These are phyloP conservation scores for Onychomys arenicola DNA, from an alignment of 2,797 vertebrate genomes.

Conservation along the genomic window DNA sequence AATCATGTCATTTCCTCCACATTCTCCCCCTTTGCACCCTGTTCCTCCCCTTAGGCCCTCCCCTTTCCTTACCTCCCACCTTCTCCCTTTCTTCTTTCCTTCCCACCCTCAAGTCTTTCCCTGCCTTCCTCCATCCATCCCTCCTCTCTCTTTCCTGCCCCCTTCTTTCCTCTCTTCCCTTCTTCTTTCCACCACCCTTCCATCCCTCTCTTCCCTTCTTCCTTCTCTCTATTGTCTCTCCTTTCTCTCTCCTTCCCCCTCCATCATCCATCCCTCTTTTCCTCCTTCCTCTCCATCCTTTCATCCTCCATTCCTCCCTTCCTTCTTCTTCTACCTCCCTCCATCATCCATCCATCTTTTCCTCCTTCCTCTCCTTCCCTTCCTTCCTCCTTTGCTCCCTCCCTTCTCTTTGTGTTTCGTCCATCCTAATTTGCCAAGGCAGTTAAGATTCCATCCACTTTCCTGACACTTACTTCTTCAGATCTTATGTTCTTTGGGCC, in stretches of 20 bases:
- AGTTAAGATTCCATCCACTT: neutral
- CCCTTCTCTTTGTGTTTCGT: neutral
- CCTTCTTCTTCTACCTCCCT: too few relatives aligned
- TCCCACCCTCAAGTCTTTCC: too few relatives aligned
- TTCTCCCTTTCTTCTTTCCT: neutral
- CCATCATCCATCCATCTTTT: too few relatives aligned
- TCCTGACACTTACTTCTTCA: neutral
- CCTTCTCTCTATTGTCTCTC: too few relatives aligned
- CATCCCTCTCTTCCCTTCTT: too few relatives aligned
- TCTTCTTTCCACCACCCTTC: too few relatives aligned
- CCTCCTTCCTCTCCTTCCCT: too few relatives aligned
- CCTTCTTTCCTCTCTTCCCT: too few relatives aligned
- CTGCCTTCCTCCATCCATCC: too few relatives aligned
- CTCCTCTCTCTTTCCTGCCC: too few relatives aligned
- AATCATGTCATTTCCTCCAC: neutral
- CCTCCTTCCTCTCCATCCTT: rapidly evolving
- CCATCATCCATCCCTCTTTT: neutral
- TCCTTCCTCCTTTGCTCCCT: neutral
- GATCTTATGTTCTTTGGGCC: neutral
- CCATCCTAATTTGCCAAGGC: neutral
- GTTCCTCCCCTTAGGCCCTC: neutral
- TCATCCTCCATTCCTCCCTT: too few relatives aligned
- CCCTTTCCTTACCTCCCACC: neutral
- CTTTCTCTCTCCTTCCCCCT: neutral
- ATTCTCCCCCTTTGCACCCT: neutral